phyloP scores from a whole-genome alignment of 2,113 vertebrate genomes.

The Psittacula cyanocephala region DNA sequence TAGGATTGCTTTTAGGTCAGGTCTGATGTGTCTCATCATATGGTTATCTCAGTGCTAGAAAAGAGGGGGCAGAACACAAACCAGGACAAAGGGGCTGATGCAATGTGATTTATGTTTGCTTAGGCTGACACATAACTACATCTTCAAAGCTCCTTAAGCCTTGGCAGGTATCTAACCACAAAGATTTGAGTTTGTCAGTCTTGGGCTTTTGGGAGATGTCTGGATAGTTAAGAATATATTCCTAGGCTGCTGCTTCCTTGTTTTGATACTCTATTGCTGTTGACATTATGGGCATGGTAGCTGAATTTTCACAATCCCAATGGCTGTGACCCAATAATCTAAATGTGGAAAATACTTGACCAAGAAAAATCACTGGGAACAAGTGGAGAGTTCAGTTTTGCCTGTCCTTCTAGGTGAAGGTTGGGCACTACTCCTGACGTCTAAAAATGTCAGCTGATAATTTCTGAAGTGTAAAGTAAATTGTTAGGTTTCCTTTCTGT shows the following conservation, averaged over 20 bases:
- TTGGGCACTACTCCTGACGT: background rate
- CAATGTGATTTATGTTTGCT: background rate
- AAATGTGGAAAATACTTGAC: background rate
- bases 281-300: background rate
- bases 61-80: background rate
- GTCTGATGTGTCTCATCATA: background rate
- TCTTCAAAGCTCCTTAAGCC: background rate
- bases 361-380: background rate
- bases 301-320: background rate
- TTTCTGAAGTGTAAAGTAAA: background rate
- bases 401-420: background rate
- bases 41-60: background rate
- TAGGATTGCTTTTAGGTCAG: background rate
- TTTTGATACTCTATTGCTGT: background rate
- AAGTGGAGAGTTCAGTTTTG: background rate
- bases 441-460: background rate
- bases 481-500: background rate
- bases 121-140: background rate
- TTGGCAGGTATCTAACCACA: background rate
- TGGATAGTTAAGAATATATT: background rate
- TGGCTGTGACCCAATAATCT: background rate
- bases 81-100: background rate
- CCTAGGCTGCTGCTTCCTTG: background rate
- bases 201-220: background rate
- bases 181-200: background rate